Percentiles rank a stretch among this genome's conserved stretches.
phyloP scores from a whole-genome alignment of 1,140 invertebrate genomes.

The Drosophila murphyi region DNA sequence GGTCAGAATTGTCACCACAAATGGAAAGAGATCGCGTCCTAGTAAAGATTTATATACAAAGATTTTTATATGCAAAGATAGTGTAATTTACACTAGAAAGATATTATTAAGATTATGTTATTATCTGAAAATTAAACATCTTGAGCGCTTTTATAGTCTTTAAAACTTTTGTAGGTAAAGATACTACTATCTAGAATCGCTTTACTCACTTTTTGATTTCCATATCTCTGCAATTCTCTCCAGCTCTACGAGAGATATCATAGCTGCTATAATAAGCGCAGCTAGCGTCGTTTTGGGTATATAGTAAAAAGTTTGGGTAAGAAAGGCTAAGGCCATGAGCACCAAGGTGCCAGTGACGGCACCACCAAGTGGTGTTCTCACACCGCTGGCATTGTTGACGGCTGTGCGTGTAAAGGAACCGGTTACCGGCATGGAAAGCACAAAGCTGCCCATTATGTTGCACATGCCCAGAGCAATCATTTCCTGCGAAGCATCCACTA shows the following conservation, averaged over 20 bases:
- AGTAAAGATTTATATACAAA: background rate
- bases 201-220: conserved; percentile 91
- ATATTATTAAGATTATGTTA: background rate
- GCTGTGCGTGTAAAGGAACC: conserved; percentile 96
- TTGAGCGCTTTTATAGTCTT: too few species aligned
- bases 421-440: conserved; percentile 94
- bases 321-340: conserved; percentile 88
- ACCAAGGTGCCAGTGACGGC: conserved; percentile 90
- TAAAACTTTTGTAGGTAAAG: too few species aligned
- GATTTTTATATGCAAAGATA: too few species aligned
- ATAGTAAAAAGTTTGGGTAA: conserved; percentile 90
- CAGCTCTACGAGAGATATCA: conserved; percentile 92
- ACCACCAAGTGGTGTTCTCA: conserved; percentile 93
- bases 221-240: conserved; percentile 91
- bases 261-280: conserved; percentile 91
- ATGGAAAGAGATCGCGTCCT: conserved; percentile 92
- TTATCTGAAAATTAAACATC: too few species aligned
- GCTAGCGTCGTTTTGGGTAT: conserved; percentile 92
- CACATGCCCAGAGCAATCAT: conserved; percentile 92
- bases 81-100: background rate
- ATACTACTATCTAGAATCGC: background rate
- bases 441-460: conserved; percentile 94
- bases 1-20: conserved; percentile 89
- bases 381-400: conserved; percentile 96
- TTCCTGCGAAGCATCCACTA: conserved; percentile 93